These are phyloP conservation scores for Philypnodon macrostomus DNA, from an alignment of 2,797 vertebrate genomes.

Conservation along the genomic window DNA sequence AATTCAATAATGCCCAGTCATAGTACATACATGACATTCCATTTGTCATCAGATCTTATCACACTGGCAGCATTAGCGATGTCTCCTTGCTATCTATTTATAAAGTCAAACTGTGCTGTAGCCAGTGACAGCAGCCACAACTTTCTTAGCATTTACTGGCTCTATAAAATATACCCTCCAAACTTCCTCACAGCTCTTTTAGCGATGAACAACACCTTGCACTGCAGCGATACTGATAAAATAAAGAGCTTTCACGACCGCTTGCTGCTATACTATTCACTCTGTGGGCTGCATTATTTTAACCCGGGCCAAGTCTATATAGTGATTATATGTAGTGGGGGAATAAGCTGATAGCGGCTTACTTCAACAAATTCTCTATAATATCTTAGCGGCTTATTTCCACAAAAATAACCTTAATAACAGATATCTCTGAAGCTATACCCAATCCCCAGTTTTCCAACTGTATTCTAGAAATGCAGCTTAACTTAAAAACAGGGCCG, in stretches of 20 bases:
- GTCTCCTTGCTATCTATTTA: background rate
- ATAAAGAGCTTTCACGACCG: constrained; percentile 30
- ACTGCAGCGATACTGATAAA: constrained; percentile 12
- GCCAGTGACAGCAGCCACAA: constrained; percentile 1
- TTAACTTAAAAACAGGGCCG: no score
- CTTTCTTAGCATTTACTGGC: background rate
- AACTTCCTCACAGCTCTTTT: constrained; percentile 13
- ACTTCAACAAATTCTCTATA: constrained; percentile 32
- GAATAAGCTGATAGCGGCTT: constrained; percentile 34
- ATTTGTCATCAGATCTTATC: background rate
- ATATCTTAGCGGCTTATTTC: constrained; percentile 33
- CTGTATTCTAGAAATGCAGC: constrained; percentile 51
- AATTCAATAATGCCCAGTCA: background rate
- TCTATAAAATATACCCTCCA: constrained; percentile 27
- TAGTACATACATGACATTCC: no score
- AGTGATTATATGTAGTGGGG: constrained; percentile 36
- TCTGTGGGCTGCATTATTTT: constrained; percentile 17
- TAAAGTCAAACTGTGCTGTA: constrained; percentile 18
- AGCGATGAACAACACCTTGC: constrained; percentile 8
- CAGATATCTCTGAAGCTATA: constrained; percentile 32
- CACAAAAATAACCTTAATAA: constrained; percentile 45
- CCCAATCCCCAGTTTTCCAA: constrained; percentile 38
- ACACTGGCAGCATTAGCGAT: background rate
- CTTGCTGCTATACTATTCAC: constrained; percentile 18
- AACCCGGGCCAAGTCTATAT: constrained; percentile 31